A percentile compares a stretch with the other conserved stretches of the same genome.
These are phyloP conservation scores for Gymnothorax javanicus DNA, from an alignment of 2,797 vertebrate species.

Conservation along the genomic window DNA sequence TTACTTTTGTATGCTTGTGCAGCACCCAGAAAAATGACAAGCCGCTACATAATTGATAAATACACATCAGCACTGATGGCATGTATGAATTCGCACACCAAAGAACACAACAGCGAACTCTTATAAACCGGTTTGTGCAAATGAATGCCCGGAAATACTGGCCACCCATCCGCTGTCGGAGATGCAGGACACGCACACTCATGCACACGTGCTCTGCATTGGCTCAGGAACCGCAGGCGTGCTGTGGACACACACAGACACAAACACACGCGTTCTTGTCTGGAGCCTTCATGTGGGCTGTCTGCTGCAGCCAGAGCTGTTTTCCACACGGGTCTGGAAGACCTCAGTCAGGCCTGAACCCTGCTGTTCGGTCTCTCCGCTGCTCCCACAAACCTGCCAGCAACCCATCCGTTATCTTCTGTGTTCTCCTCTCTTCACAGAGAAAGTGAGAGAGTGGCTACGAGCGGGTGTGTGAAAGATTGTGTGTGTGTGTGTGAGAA, in stretches of 20 bases:
- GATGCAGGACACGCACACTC: not conserved
- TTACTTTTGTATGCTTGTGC: not conserved
- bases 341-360: slow-evolving; percentile 12
- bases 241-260: not conserved
- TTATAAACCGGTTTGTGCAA: not conserved
- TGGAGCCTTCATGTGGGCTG: not conserved
- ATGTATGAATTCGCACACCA: not conserved
- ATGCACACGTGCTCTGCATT: not conserved
- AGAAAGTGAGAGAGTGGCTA: not conserved
- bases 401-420: slow-evolving; percentile 50
- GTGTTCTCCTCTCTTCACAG: slow-evolving; percentile 43
- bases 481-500: no score
- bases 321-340: slow-evolving; percentile 15
- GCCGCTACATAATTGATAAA: not conserved
- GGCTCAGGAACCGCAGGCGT: not conserved
- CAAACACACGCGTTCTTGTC: not conserved
- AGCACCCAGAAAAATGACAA: not conserved
- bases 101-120: not conserved
- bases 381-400: slow-evolving; percentile 53
- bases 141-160: not conserved
- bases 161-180: not conserved
- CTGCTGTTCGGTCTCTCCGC: slow-evolving; percentile 41
- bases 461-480: not conserved
- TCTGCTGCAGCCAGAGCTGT: not conserved
- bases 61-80: not conserved